A percentile compares a stretch with the other conserved stretches of the same genome.
These are phyloP conservation scores for Cyprinus carpio DNA, from an alignment of 2,113 vertebrate species.

Conservation along the genomic window DNA sequence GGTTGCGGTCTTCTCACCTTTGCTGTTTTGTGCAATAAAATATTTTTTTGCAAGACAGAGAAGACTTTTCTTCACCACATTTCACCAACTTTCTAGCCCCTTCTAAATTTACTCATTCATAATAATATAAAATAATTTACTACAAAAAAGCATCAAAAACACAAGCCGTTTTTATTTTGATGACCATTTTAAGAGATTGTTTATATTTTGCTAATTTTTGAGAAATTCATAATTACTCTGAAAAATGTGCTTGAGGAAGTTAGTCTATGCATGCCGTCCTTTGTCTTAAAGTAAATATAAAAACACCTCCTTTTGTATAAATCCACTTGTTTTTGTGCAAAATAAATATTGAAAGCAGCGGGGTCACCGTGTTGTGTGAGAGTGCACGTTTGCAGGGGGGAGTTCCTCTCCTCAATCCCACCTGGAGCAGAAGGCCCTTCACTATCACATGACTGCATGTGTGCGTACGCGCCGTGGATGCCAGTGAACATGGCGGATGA, in stretches of 20 bases:
- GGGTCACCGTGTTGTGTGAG: background rate
- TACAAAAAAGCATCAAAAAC: background rate
- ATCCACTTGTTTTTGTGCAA: background rate
- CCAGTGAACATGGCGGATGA: slow-evolving; percentile 94
- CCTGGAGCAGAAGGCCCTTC: slow-evolving; percentile 18
- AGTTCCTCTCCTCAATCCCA: background rate
- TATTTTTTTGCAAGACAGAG: too few relatives aligned
- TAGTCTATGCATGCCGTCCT: background rate
- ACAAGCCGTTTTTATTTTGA: too few relatives aligned
- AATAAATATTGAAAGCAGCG: background rate
- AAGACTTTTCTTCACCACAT: too few relatives aligned
- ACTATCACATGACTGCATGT: slow-evolving; percentile 77
- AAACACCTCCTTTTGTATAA: background rate
- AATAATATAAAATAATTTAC: background rate
- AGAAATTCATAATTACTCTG: background rate
- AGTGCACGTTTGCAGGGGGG: background rate
- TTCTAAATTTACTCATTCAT: too few relatives aligned
- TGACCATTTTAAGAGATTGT: too few relatives aligned
- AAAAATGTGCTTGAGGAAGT: background rate
- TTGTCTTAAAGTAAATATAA: background rate
- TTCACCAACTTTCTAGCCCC: too few relatives aligned
- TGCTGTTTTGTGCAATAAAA: too few relatives aligned
- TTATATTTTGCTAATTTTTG: background rate
- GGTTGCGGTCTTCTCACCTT: too few relatives aligned
- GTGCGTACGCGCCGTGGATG: slow-evolving; percentile 93